These are phyloP conservation scores for Xenopus borealis DNA, from an alignment of 2,113 vertebrate species.

Conservation along the genomic window DNA sequence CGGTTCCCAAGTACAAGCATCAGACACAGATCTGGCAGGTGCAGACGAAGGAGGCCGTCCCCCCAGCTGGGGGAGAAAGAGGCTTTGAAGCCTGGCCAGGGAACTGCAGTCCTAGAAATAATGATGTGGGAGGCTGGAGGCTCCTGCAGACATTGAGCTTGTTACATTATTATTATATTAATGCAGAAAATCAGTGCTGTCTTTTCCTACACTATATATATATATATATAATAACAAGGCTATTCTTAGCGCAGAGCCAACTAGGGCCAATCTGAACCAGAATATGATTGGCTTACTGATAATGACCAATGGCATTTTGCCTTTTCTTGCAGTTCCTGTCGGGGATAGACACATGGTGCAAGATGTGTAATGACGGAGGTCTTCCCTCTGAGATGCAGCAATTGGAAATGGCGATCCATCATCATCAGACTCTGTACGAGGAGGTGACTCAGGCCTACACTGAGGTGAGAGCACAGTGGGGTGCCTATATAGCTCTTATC, in stretches of 20 bases:
- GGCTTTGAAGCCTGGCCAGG: conserved; percentile 20
- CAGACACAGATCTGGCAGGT: not conserved
- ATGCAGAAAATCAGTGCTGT: not conserved
- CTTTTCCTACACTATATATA: not conserved
- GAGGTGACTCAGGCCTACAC: conserved; percentile 97
- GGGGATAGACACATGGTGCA: conserved; percentile 95
- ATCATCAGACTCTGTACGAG: conserved; percentile 94
- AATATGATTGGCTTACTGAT: not conserved
- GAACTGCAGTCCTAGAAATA: not conserved
- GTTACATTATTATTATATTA: not conserved
- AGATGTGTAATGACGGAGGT: conserved; percentile 94
- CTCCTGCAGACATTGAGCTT: not conserved
- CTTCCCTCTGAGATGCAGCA: conserved; percentile 93
- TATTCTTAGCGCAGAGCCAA: not conserved
- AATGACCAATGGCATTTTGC: conserved; percentile 29
- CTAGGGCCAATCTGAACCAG: not conserved
- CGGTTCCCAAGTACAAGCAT: too few relatives aligned
- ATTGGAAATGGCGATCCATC: conserved; percentile 92
- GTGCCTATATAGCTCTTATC: not conserved
- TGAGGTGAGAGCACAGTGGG: conserved; percentile 71
- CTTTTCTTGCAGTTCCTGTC: conserved; percentile 82
- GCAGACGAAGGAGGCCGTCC: not conserved
- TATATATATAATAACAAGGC: not conserved
- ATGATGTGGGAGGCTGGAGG: conserved; percentile 9
- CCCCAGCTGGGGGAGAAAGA: conserved; percentile 5